Evolutionary conservation across 2,797 vertebrate species (phyloP).

Genomic region (Oreonectes daqikongensis): DNA sequence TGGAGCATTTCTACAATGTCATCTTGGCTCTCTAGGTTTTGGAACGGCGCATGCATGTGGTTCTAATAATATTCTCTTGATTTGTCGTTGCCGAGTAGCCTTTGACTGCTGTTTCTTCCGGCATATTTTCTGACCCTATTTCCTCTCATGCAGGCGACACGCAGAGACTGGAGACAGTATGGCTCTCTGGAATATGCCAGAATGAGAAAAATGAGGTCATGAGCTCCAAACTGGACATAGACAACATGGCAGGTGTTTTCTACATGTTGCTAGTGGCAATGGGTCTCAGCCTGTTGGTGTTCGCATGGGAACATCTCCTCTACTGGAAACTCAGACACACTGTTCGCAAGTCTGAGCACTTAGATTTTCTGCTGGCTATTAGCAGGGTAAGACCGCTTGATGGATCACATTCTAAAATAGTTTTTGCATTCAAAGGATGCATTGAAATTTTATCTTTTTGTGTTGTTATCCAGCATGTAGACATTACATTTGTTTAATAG

Average conservation of each 20-base stretch:
- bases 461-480: not conserved
- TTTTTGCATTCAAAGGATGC: not conserved
- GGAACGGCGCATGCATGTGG: not conserved
- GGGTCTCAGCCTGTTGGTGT: slow-evolving; percentile 96
- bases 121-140: slow-evolving; percentile 37
- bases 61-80: slow-evolving; percentile 12
- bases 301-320: slow-evolving; percentile 95
- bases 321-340: slow-evolving; percentile 96
- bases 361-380: slow-evolving; percentile 91
- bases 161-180: slow-evolving; percentile 94
- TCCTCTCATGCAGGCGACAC: slow-evolving; percentile 84
- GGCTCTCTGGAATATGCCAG: slow-evolving; percentile 97
- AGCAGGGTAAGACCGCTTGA: slow-evolving; percentile 84
- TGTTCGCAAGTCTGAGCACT: slow-evolving; percentile 82
- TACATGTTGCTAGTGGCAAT: slow-evolving; percentile 99
- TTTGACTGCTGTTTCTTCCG: slow-evolving; percentile 31
- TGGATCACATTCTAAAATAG: not conserved
- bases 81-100: slow-evolving; percentile 19
- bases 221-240: slow-evolving; percentile 98
- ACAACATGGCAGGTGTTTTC: slow-evolving; percentile 99
- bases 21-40: not conserved
- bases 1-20: not conserved
- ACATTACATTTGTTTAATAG: too few species aligned
- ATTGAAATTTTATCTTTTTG: not conserved
- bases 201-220: slow-evolving; percentile 99